Base-by-base conservation (phyloP, 2,888 invertebrate genomes). In the Zhuqinia jingwanae region DNA sequence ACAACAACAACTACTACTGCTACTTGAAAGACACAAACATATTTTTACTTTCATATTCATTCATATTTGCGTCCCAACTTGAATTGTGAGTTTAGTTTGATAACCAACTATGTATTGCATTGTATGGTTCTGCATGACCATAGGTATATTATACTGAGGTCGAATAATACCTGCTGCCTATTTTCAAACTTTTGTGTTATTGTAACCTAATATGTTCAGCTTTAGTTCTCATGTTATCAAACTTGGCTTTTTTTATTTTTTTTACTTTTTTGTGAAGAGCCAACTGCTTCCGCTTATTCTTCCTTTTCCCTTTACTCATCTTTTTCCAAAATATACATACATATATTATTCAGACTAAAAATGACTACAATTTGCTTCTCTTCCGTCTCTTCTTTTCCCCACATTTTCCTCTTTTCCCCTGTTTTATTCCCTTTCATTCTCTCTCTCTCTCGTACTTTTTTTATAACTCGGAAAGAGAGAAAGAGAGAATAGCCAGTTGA, bases 251-350 rank as follows among this genome's bases (percentile, higher is more conserved):
- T 36, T 8, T 36, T 36, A 36, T 36, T 36, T 36, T 36, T 36
- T 6, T 36, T 36, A 3, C 3, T 36, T 36, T 36, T 36, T 36
- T 36, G 3, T 36, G 5, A 60, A 65, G 65, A 53, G 65, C 30
- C 79, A 79, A 79, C 79, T 68, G 53, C 70, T 70, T 80, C 80
- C 80, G 80, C 25, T 80, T 70, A 80, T 80, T 80, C 50, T 79
- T 63, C 22, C 58, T 47, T 45, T 70, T 76, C 56, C 70, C 58
- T 22, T 58, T 2, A 36, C 80, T 70, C 70, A 70, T 70, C 36
- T n/a, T 70, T 70, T 80, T 80, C 80, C 27, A 70, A 80, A 53
- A 70, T 80, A 78, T 58, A 77, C 50, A 65, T n/a, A n/a, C n/a
- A n/a, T n/a, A n/a, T n/a, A n/a, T n/a, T 56, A 70, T 70, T 80